These are phyloP conservation scores for Rhinichthys klamathensis DNA, from an alignment of 2,113 vertebrate species.

Conservation along the genomic window DNA sequence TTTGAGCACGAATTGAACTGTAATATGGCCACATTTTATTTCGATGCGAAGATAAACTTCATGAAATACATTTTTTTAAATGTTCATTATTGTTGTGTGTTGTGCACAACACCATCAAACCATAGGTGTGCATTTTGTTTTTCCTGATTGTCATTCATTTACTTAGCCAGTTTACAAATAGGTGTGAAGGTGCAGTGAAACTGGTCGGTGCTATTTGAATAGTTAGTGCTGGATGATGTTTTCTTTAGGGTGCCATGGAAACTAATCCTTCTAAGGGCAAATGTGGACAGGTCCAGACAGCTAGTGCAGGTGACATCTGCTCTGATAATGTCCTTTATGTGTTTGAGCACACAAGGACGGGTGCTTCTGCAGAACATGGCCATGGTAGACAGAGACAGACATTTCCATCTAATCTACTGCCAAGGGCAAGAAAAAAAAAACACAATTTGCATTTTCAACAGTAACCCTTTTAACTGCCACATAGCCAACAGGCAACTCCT, in stretches of 20 bases:
- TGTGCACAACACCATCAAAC: background rate
- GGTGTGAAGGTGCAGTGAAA: slow-evolving; percentile 21
- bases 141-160: background rate
- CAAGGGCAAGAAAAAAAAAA: slow-evolving; percentile 46
- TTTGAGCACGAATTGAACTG: background rate
- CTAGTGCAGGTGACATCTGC: slow-evolving; percentile 73
- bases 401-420: slow-evolving; percentile 41
- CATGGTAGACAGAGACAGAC: slow-evolving; percentile 5
- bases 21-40: background rate
- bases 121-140: background rate
- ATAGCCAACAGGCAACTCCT: slow-evolving; percentile 59
- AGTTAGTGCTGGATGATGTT: slow-evolving; percentile 46
- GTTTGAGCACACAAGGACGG: slow-evolving; percentile 48
- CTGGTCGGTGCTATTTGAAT: slow-evolving; percentile 60
- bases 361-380: slow-evolving; percentile 14
- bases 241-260: slow-evolving; percentile 62
- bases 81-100: background rate
- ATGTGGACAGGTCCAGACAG: slow-evolving; percentile 64
- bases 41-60: background rate
- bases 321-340: slow-evolving; percentile 58
- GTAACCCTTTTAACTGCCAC: slow-evolving; percentile 65
- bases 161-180: background rate
- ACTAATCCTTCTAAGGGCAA: slow-evolving; percentile 78
- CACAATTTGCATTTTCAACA: slow-evolving; percentile 71
- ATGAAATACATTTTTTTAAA: background rate